Evolutionary conservation across 2,113 vertebrate species (phyloP).

Genomic region (Pimephales promelas): DNA sequence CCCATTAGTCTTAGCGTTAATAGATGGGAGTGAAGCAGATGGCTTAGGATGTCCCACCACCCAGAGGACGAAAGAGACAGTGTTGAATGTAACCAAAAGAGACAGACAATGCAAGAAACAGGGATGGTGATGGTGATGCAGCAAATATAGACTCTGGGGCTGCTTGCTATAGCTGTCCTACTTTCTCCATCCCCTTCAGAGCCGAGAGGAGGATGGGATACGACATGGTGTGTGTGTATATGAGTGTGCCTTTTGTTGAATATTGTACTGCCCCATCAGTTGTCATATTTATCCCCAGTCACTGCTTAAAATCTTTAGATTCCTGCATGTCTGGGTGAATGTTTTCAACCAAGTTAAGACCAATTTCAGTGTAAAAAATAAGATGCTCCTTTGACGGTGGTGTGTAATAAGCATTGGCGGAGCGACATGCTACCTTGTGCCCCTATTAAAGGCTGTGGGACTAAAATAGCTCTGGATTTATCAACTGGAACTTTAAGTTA

Average conservation of each 20-base stretch:
- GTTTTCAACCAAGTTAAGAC: neutral
- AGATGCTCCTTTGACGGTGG: constrained; percentile 19
- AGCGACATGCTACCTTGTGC: neutral
- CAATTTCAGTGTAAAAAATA: neutral
- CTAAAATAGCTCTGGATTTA: constrained; percentile 31
- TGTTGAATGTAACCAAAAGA: neutral
- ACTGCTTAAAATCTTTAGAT: neutral
- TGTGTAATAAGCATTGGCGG: constrained; percentile 14
- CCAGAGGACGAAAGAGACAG: neutral
- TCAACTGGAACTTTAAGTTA: constrained; percentile 6
- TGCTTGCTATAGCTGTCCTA: constrained; percentile 37
- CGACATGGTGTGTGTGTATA: constrained; percentile 21
- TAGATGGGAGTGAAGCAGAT: constrained; percentile 8
- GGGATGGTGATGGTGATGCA: constrained; percentile 18
- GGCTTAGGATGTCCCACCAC: neutral
- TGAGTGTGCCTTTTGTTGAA: constrained; percentile 4
- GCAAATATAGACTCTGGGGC: constrained; percentile 11
- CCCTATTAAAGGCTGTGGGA: constrained; percentile 23
- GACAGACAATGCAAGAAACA: constrained; percentile 12
- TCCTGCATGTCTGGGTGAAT: neutral
- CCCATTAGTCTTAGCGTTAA: constrained; percentile 4
- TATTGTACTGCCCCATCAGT: neutral
- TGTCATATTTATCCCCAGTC: neutral
- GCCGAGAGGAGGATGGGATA: constrained; percentile 19
- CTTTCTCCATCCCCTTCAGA: constrained; percentile 24